Base-by-base conservation (phyloP, 2,113 vertebrate species). In the Etheostoma spectabile region DNA sequence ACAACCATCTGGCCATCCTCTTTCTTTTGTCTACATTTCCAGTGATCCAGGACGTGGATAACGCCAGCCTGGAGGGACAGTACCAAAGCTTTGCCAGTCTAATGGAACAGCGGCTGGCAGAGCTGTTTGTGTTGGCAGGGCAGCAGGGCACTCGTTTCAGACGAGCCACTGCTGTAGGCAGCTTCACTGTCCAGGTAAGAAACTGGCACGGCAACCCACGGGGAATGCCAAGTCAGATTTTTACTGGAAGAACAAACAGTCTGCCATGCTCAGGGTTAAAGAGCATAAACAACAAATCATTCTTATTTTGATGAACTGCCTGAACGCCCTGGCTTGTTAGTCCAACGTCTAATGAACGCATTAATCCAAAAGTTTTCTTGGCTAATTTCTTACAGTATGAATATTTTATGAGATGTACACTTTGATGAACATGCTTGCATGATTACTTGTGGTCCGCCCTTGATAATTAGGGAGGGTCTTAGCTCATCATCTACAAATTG, bases 31-130 rank as follows among this genome's bases (percentile, higher is more conserved):
- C 55, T 63, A 18, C 73, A 62, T 78, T 82, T 55, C 10, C 93
- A 99, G 98, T 99, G 88, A 97, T 99, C 89, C 97, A 97, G 90
- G 98, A 98, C 5, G 98, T 99, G 57, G 97, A 98, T 78, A 97
- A 96, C 55, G 94, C 95, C 0, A 95, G 97, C 35, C 93, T 99
- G 92, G 97, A 97, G 64, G 93, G 95, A 83, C 97, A 97, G 92
- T 99, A 98, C 83, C 98, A 99, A 91, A 99, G 97, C 94, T 99
- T 99, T 70, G 97, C 98, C 74, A 96, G 96, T 24, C 84, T 98
- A 85, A 99, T 99, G 98, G 98, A 99, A 91, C 97, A 97, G 89
- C 96, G 97, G n/a, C 83, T 99, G 92, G 98, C 97, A 42, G 97
- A 97, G 16, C 93, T 99, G 10, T 99, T 99, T 69, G 95, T 97